Evolutionary conservation across 2,888 invertebrate species (phyloP).

Genomic region (Coleophora deauratella): DNA sequence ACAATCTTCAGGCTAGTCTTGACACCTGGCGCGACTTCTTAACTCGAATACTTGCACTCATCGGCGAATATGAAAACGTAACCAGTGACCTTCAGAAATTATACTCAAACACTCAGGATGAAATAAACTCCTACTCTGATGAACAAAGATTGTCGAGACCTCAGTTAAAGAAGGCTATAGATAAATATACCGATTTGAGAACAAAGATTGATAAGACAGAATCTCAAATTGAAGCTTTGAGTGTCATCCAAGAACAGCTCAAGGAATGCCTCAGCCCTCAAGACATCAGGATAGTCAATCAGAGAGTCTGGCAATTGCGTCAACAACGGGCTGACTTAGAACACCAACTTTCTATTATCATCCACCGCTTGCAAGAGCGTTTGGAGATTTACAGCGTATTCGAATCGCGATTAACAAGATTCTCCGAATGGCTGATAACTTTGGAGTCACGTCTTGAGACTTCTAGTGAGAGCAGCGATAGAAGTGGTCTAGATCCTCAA

Average conservation of each 20-base stretch:
- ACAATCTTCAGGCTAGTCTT: constrained; percentile 84
- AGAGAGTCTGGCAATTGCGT: constrained; percentile 83
- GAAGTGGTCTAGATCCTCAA: constrained; percentile 78
- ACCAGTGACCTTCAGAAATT: constrained; percentile 73
- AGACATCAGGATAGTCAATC: constrained; percentile 86
- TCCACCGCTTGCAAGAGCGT: constrained; percentile 83
- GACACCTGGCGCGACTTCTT: constrained; percentile 88
- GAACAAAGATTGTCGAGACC: constrained; percentile 74
- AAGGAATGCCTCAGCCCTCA: constrained; percentile 89
- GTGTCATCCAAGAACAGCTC: constrained; percentile 84
- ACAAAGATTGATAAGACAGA: constrained; percentile 73
- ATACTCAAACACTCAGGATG: constrained; percentile 78
- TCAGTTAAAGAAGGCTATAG: constrained; percentile 77
- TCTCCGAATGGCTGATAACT: constrained; percentile 81
- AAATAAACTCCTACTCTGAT: constrained; percentile 72
- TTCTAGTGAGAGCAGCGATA: constrained; percentile 64
- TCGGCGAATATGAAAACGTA: constrained; percentile 77
- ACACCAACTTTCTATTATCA: constrained; percentile 81
- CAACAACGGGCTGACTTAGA: constrained; percentile 88
- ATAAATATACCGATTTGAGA: constrained; percentile 75
- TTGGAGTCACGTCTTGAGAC: constrained; percentile 79
- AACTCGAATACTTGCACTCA: constrained; percentile 76
- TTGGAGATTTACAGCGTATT: constrained; percentile 81
- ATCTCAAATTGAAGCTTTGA: constrained; percentile 80
- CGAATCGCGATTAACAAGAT: constrained; percentile 77